Evolutionary conservation across 53 echinoderm and acorn worm genomes (phyloP).

Genomic region (Henricia sp.): DNA sequence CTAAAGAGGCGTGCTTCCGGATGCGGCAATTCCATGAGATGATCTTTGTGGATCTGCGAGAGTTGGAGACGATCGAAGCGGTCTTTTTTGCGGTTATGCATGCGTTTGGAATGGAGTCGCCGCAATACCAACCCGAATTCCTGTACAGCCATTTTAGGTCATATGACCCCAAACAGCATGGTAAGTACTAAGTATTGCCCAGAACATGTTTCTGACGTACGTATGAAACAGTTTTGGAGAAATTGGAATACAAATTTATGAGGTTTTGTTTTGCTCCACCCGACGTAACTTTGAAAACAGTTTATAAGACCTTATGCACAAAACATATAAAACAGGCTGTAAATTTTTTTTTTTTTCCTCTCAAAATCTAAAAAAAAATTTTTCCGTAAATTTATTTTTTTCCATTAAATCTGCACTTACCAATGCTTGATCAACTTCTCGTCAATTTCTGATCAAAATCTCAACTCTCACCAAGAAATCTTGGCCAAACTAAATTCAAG

Average conservation of each 20-base stretch:
- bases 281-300: too few relatives aligned
- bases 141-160: slow-evolving; percentile 65
- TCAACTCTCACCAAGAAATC: too few relatives aligned
- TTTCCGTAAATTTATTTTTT: too few relatives aligned
- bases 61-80: slow-evolving; percentile 82
- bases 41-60: slow-evolving; percentile 85
- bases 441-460: too few relatives aligned
- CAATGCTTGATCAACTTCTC: too few relatives aligned
- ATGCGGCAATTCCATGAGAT: slow-evolving; percentile 68
- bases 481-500: too few relatives aligned
- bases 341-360: too few relatives aligned
- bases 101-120: slow-evolving; percentile 67
- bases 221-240: not conserved
- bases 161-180: slow-evolving; percentile 67
- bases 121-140: slow-evolving; percentile 75
- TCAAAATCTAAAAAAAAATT: too few relatives aligned
- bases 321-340: too few relatives aligned
- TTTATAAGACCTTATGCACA: too few relatives aligned
- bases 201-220: not conserved
- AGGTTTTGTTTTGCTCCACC: too few relatives aligned
- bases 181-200: slow-evolving; percentile 37
- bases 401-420: too few relatives aligned
- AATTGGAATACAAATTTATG: not conserved
- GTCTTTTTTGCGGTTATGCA: slow-evolving; percentile 91
- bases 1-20: slow-evolving; percentile 80